Conservation (phyloP, 2,113 vertebrate species). For the Glaucomys volans region DNA sequence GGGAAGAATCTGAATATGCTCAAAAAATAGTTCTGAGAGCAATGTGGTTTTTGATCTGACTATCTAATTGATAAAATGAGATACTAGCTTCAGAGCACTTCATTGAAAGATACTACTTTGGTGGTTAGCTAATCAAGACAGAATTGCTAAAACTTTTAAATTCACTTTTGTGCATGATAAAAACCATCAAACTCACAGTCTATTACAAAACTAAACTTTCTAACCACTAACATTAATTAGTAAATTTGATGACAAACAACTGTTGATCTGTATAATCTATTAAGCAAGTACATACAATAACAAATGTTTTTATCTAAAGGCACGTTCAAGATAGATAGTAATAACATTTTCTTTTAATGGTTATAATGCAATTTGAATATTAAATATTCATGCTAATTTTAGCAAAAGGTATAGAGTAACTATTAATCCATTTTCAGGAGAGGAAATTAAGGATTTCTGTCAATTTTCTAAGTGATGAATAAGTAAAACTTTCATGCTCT, state of each 20-base stretch:
- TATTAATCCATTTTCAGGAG: conserved; percentile 9
- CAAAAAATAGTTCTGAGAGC: neutral
- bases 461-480: neutral
- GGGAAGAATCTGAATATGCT: neutral
- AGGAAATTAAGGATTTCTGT: conserved; percentile 30
- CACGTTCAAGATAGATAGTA: neutral
- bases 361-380: neutral
- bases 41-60: conserved; percentile 47
- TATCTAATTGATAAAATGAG: conserved; percentile 39
- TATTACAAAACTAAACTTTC: neutral
- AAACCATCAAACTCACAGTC: neutral
- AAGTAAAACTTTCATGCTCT: neutral
- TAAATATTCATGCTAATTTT: conserved; percentile 22
- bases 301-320: neutral
- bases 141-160: conserved; percentile 12
- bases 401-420: neutral
- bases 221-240: neutral
- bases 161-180: conserved; percentile 47
- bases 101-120: neutral
- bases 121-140: neutral
- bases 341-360: neutral
- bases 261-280: neutral
- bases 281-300: neutral
- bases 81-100: neutral
- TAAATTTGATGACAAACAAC: neutral